phyloP scores from a whole-genome alignment of 2,113 vertebrate genomes.

The Fulica atra region DNA sequence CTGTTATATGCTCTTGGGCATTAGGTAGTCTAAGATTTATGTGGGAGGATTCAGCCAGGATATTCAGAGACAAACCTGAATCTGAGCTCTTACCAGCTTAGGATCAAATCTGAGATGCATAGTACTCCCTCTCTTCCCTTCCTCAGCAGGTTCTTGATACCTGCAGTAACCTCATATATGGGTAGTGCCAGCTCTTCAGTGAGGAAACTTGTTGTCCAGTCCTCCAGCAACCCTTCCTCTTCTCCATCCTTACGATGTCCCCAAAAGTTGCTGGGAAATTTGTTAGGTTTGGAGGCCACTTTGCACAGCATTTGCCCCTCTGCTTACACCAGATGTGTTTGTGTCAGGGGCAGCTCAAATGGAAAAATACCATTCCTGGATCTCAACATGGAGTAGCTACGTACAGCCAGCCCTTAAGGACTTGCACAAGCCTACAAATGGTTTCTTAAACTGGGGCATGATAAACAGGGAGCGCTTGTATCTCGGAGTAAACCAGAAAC shows the following conservation, averaged over 20 bases:
- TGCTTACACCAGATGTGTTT: neutral
- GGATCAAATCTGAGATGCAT: neutral
- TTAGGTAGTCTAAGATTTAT: neutral
- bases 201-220: neutral
- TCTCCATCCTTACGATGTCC: neutral
- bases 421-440: neutral
- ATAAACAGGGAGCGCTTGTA: neutral
- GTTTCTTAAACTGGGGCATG: neutral
- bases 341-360: neutral
- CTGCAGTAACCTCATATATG: neutral
- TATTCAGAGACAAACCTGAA: neutral
- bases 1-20: neutral
- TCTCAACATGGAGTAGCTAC: neutral
- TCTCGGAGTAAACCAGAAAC: neutral
- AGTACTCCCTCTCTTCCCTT: neutral
- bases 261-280: neutral
- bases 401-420: neutral
- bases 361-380: neutral
- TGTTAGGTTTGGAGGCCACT: neutral
- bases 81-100: neutral
- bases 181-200: neutral
- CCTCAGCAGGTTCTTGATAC: neutral
- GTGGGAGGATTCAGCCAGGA: neutral
- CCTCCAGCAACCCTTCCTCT: neutral
- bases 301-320: neutral